phyloP scores from a whole-genome alignment of 2,797 vertebrate species.

The Borostomias antarcticus region DNA sequence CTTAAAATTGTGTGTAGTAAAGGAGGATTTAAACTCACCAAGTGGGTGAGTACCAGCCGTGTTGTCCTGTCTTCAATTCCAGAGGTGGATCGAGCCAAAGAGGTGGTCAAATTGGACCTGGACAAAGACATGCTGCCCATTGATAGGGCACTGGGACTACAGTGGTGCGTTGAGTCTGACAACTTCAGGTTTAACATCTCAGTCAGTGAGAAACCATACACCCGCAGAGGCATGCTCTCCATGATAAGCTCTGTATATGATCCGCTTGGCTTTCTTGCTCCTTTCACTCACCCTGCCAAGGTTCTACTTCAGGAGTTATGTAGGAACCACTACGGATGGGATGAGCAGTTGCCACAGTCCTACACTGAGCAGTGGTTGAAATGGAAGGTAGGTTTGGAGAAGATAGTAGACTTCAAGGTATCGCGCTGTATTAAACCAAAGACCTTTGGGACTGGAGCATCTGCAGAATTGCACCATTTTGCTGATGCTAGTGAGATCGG shows the following conservation, averaged over 20 bases:
- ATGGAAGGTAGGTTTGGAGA: not conserved
- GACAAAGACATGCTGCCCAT: slow-evolving; percentile 1
- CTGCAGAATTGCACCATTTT: slow-evolving; percentile 8
- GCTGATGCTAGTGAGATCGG: slow-evolving; percentile 19
- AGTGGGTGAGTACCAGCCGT: not conserved
- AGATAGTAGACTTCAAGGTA: not conserved
- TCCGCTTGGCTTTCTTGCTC: slow-evolving; percentile 17
- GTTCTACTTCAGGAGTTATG: not conserved
- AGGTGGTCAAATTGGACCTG: not conserved
- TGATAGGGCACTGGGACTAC: slow-evolving; percentile 13
- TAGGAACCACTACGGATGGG: slow-evolving; percentile 3
- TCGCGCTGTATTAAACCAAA: not conserved
- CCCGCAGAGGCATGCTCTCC: slow-evolving; percentile 6
- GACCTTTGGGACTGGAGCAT: not conserved
- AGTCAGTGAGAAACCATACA: too few species aligned
- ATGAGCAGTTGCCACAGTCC: slow-evolving; percentile 1
- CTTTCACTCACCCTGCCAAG: slow-evolving; percentile 4
- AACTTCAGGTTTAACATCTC: slow-evolving; percentile 3
- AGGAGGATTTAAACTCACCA: slow-evolving; percentile 8
- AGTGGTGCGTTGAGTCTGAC: slow-evolving; percentile 9
- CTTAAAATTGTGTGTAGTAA: not conserved
- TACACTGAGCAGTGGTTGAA: not conserved
- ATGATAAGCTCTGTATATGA: slow-evolving; percentile 13
- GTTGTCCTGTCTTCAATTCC: not conserved
- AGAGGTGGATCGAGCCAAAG: not conserved